phyloP scores from a whole-genome alignment of 2,888 invertebrate species.

The Cylloceria caligata region DNA sequence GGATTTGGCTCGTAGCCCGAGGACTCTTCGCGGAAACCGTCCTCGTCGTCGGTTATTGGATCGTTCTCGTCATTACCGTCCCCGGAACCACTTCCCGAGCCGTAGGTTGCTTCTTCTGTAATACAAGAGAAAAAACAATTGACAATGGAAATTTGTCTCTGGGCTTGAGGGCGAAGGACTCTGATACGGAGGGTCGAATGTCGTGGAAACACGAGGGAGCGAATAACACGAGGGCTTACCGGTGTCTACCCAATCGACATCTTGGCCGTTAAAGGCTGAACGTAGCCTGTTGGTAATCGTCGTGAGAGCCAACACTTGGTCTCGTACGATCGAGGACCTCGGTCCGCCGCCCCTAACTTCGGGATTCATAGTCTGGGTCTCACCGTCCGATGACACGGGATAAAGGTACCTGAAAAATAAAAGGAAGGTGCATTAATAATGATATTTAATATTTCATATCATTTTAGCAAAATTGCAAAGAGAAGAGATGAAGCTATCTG shows the following conservation, averaged over 20 bases:
- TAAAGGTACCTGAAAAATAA: conserved; percentile 86
- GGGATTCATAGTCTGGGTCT: conserved; percentile 90
- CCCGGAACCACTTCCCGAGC: conserved; percentile 91
- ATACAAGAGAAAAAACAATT: not conserved
- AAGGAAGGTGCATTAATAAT: not conserved
- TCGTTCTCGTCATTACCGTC: conserved; percentile 86
- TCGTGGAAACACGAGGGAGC: not conserved
- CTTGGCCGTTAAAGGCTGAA: conserved; percentile 95
- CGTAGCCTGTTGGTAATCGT: conserved; percentile 92
- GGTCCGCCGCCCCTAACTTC: conserved; percentile 87
- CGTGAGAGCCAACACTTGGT: conserved; percentile 91
- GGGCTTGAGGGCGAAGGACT: too few species aligned
- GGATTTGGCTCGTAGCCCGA: conserved; percentile 82
- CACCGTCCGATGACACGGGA: conserved; percentile 89
- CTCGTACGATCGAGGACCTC: conserved; percentile 86
- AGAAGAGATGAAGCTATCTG: too few species aligned
- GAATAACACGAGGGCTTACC: conserved; percentile 81
- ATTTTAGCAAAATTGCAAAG: conserved; percentile 19
- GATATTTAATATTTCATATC: not conserved
- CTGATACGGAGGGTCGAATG: too few species aligned
- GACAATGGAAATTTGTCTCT: too few species aligned
- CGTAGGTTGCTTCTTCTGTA: conserved; percentile 87
- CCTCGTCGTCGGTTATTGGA: conserved; percentile 81
- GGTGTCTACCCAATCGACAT: conserved; percentile 93
- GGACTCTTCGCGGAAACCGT: conserved; percentile 82